These are phyloP conservation scores for Pedetes capensis DNA, from an alignment of 2,113 vertebrate species.

Conservation along the genomic window DNA sequence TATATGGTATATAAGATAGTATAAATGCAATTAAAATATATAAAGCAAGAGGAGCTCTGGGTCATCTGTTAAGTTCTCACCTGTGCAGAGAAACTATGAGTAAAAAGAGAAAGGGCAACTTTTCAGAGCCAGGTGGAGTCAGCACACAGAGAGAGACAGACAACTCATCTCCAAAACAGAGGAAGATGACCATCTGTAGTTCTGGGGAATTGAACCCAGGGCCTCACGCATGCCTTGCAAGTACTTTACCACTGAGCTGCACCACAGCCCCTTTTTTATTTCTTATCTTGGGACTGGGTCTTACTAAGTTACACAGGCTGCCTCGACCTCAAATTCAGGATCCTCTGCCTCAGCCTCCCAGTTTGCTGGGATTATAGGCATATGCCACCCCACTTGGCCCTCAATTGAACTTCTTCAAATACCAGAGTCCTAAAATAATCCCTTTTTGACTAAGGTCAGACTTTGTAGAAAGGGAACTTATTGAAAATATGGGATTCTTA, in stretches of 20 bases:
- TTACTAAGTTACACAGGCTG: no score
- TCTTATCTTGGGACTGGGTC: no score
- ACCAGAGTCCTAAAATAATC: background rate
- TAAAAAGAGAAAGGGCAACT: background rate
- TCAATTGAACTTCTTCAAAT: background rate
- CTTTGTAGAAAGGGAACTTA: background rate
- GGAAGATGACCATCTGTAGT: background rate
- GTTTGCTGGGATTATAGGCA: background rate
- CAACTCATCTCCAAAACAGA: background rate
- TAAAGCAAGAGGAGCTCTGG: background rate
- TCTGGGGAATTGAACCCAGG: no score
- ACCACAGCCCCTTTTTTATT: no score
- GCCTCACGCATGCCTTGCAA: no score
- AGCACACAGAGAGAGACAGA: background rate
- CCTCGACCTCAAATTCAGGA: no score
- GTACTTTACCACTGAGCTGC: no score
- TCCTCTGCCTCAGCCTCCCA: no score
- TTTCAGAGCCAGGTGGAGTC: background rate
- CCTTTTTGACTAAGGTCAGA: background rate
- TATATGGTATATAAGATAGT: background rate
- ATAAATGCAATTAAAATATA: background rate
- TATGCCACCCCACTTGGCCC: no score
- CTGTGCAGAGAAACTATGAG: background rate
- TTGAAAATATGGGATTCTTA: background rate
- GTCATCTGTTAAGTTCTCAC: no score